Base-by-base conservation (phyloP, 2,113 vertebrate genomes). In the Pelvicachromis taeniatus region DNA sequence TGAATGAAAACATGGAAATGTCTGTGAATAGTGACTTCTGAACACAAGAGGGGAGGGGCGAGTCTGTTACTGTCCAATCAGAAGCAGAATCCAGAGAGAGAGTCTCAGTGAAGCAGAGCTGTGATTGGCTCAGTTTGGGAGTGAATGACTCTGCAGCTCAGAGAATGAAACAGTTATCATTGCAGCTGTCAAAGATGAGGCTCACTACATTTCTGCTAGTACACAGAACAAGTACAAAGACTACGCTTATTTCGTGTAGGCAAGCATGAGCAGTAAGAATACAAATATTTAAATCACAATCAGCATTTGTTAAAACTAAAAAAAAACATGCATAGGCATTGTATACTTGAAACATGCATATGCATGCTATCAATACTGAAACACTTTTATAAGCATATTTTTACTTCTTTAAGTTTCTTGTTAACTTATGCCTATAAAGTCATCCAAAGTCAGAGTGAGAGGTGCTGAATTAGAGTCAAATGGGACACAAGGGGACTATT, bases 1-100 rank as follows among this genome's bases (percentile, higher is more conserved):
- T 92, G 85, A 92, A 93, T 92, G 91, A 80, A 91, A 81, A 87
- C 80, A 88, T 50, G 48, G 52, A 77, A 38, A 81, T 75, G n/a
- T 61, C 65, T 53, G 9, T 65, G 77, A 82, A 48, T 75, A 59
- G 16, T 21, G 54, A 16, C 78, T 63, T 40, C 33, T 81, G 77
- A 78, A 73, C 6, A 61, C 9, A 26, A 38, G 45, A 70, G 53
- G 45, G 77, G 68, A 45, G 35, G 83, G 40, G 54, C 4, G 10
- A n/a, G 61, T 19, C 7, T 54, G 31, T 31, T 53, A 19, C 19
- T 9, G 45, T 40, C 87, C 87, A 87, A 85, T 89, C 61, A 73
- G 9, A n/a, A 26, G 33, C 2, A 40, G 70, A 55, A 80, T 17
- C 16, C 26, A 81, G 31, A 56, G 73, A 73, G 80, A 58, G 68